A percentile compares a stretch with the other conserved stretches of the same genome.
Conservation (phyloP, 2,113 vertebrate species). For the Pithys albifrons region DNA sequence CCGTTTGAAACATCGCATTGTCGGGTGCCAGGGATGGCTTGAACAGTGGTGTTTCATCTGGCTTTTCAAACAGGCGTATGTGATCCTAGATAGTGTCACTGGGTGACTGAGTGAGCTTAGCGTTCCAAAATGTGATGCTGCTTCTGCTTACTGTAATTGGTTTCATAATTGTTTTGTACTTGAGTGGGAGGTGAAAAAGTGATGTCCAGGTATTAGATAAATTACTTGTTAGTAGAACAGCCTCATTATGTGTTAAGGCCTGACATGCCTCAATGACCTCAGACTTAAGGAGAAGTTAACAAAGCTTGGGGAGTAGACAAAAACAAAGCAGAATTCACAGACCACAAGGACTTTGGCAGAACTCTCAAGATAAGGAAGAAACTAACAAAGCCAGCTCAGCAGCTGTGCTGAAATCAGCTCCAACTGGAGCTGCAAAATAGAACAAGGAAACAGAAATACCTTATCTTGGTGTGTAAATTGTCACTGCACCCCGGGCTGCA, state of each 20-base stretch:
- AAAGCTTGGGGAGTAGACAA: background rate
- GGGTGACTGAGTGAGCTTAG: background rate
- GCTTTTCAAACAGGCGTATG: background rate
- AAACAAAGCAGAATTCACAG: background rate
- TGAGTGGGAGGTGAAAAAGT: background rate
- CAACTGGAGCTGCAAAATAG: background rate
- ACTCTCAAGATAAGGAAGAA: background rate
- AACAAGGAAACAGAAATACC: background rate
- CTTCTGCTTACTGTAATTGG: background rate
- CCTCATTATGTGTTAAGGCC: background rate
- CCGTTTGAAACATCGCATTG: fast-evolving
- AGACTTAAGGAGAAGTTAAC: background rate
- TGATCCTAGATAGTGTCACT: background rate
- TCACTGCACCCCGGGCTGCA: fast-evolving
- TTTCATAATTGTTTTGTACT: background rate
- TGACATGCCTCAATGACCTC: background rate
- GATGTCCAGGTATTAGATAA: background rate
- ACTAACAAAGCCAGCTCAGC: background rate
- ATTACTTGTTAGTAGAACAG: background rate
- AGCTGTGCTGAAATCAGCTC: background rate
- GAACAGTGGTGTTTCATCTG: background rate
- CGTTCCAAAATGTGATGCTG: background rate
- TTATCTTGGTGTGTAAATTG: background rate
- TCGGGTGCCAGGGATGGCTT: background rate
- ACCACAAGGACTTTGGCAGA: background rate